These are phyloP conservation scores for Cryptophagus acutangulus DNA, from an alignment of 2,888 invertebrate species.

Conservation along the genomic window DNA sequence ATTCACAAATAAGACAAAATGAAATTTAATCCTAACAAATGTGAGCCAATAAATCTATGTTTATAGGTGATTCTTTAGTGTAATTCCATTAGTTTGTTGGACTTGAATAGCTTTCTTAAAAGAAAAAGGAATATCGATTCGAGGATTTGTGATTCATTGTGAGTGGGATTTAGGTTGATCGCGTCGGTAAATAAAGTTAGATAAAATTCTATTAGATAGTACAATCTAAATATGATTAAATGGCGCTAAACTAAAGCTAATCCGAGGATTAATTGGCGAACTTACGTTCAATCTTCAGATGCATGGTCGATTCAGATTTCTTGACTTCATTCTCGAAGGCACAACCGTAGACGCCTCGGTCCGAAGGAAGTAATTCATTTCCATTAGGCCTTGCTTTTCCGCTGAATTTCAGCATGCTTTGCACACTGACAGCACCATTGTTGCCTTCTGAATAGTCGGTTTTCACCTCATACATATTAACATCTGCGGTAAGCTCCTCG, in stretches of 20 bases:
- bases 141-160: too few relatives aligned
- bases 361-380: constrained; percentile 75
- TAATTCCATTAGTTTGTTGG: too few relatives aligned
- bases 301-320: constrained; percentile 83
- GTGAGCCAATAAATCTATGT: too few relatives aligned
- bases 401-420: constrained; percentile 74
- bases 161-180: too few relatives aligned
- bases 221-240: too few relatives aligned
- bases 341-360: constrained; percentile 83
- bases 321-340: constrained; percentile 86
- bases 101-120: too few relatives aligned
- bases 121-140: too few relatives aligned
- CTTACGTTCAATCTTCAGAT: constrained; percentile 84
- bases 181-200: too few relatives aligned
- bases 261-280: constrained; percentile 27
- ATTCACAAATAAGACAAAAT: too few relatives aligned
- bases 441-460: constrained; percentile 72
- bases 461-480: constrained; percentile 75
- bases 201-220: too few relatives aligned
- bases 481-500: constrained; percentile 69
- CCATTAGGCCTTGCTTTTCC: constrained; percentile 72
- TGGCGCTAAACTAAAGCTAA: not conserved
- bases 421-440: constrained; percentile 75
- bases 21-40: too few relatives aligned
- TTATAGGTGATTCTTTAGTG: too few relatives aligned